Evolutionary conservation across 2,113 vertebrate genomes (phyloP).

Genomic region (Stigmatopora argus): DNA sequence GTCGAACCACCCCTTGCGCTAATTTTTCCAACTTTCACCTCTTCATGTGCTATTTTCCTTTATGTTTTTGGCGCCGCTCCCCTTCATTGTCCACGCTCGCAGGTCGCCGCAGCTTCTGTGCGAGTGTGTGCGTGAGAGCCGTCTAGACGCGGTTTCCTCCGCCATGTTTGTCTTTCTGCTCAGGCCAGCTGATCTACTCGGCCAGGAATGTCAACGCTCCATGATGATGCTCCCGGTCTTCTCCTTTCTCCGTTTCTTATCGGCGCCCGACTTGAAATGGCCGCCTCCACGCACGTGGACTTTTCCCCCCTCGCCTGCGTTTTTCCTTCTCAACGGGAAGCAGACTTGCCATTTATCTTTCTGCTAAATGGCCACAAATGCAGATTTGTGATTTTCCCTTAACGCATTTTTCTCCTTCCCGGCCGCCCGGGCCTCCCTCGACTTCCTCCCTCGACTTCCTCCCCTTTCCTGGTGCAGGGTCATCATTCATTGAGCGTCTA

Average conservation of each 20-base stretch:
- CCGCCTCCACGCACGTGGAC: background rate
- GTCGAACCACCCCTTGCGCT: conserved; percentile 14
- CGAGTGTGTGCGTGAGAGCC: conserved; percentile 33
- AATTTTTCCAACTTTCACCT: conserved; percentile 23
- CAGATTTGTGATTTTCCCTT: background rate
- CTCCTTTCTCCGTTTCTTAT: conserved; percentile 8
- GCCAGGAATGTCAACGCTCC: conserved; percentile 67
- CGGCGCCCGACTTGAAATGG: conserved; percentile 18
- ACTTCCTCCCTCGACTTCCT: background rate
- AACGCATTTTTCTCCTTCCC: background rate
- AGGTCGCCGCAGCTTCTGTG: conserved; percentile 48
- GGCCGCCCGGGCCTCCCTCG: background rate
- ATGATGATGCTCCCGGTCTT: conserved; percentile 26
- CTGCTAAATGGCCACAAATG: conserved; percentile 7
- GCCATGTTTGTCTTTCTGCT: conserved; percentile 70
- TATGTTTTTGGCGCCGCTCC: conserved; percentile 60
- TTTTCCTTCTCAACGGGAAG: background rate
- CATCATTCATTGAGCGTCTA: conserved; percentile 33
- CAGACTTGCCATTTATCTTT: conserved; percentile 4
- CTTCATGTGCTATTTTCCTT: conserved; percentile 37
- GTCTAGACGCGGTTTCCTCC: conserved; percentile 73
- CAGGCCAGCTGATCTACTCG: conserved; percentile 69
- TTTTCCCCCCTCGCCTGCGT: background rate
- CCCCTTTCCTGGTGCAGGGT: conserved; percentile 25
- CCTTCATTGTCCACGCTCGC: conserved; percentile 63